Percentiles rank a stretch among this genome's conserved stretches.
Evolutionary conservation across 2,797 vertebrate genomes (phyloP).

Genomic region (Cuculus canorus): DNA sequence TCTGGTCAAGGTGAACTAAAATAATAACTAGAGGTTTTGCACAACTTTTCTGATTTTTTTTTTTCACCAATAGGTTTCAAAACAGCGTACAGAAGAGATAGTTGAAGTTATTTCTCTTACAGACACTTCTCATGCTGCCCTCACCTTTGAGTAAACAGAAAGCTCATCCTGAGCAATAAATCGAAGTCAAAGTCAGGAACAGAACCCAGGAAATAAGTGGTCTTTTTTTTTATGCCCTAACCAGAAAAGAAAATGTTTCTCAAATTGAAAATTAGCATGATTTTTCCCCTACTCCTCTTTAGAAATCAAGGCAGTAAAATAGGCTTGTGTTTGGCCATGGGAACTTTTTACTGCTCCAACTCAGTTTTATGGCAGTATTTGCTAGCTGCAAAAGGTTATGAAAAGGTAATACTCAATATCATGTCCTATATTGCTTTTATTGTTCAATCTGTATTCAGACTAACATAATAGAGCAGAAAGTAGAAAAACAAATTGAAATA

Average conservation of each 20-base stretch:
- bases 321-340: background rate
- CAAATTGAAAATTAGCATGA: background rate
- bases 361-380: background rate
- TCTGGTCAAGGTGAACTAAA: background rate
- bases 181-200: background rate
- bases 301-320: slow-evolving; percentile 18
- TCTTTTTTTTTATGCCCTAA: background rate
- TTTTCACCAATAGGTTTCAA: background rate
- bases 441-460: background rate
- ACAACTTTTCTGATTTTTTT: background rate
- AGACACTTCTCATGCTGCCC: background rate
- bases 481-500: background rate
- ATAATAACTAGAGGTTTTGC: background rate
- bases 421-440: background rate
- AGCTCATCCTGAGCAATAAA: background rate
- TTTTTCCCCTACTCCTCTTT: background rate
- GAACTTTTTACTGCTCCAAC: background rate
- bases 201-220: background rate
- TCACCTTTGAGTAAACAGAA: background rate
- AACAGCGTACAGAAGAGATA: background rate
- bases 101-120: background rate
- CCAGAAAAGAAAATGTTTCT: background rate
- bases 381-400: background rate
- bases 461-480: background rate
- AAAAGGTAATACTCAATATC: background rate